Evolutionary conservation across 2,797 vertebrate species (phyloP), one percentile per base, ranked within the genome.

Genomic region (Aphelocoma californica): DNA sequence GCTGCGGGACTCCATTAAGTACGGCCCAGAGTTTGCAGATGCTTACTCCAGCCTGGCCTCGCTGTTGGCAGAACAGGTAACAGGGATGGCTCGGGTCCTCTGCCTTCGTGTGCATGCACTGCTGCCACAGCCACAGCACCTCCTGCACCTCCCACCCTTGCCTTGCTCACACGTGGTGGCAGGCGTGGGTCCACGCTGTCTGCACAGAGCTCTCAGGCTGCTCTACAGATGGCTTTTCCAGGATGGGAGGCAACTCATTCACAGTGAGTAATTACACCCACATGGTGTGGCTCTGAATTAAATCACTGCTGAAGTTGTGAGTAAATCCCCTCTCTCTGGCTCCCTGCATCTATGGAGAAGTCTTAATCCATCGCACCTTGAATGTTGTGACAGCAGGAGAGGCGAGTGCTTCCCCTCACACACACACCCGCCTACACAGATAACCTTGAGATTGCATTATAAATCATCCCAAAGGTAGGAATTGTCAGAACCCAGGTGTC

Each of bases 21-120:
- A 98, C 0, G 99, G 99, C 19, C 98, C 98, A 7, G 98, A 99
- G 92, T 99, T 99, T 10, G 98, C 99, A 26, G 99, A 99, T 67
- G 99, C 99, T 7, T 99, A 99, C 91, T 99, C 99, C 34, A 99
- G 99, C 88, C 97, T 99, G 56, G 99, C 99, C 10, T 99, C 99
- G 0, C 98, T 99, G 42, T 97, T 99, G n/a, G 99, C 99, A 7
- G 99, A 99, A 73, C 98, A 99, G 99, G 99, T 99, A 97, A 95
- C 1, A 3, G 29, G 72, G 79, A 14, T 36, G 2, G 1, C 72
- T 57, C 0, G 0, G 23, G 21, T 24, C 24, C 79, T 40, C 0
- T 38, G 53, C 34, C 36, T 62, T 19, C 1, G 3, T 23, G 19
- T 32, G 26, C 42, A 42, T 42, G 42, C 17, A 0, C 23, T 32